Evolutionary conservation across 2,113 vertebrate genomes (phyloP).

Genomic region (Neoarius graeffei): DNA sequence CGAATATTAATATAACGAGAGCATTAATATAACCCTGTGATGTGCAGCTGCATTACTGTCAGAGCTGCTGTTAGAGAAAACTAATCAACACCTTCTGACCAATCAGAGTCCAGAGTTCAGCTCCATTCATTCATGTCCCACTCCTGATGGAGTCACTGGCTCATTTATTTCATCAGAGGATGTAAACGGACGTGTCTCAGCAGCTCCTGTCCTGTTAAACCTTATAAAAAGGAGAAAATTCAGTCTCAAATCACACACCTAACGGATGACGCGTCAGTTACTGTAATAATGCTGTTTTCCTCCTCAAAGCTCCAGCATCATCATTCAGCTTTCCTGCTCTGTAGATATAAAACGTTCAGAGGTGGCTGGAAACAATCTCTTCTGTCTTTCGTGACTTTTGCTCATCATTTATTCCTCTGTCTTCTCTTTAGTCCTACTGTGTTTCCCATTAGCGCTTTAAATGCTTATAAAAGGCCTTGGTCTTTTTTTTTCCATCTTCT

Average conservation of each 20-base stretch:
- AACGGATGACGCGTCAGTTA: neutral
- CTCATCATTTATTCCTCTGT: neutral
- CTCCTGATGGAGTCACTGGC: neutral
- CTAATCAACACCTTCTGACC: too few species aligned
- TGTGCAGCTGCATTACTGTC: neutral
- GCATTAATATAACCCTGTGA: too few species aligned
- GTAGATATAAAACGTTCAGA: neutral
- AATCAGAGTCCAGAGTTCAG: too few species aligned
- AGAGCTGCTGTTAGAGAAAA: neutral
- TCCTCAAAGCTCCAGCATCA: neutral
- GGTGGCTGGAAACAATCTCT: neutral
- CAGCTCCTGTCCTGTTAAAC: neutral
- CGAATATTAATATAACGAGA: neutral
- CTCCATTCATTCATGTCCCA: too few species aligned
- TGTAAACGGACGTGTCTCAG: neutral
- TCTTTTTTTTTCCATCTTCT: neutral
- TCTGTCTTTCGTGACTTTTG: neutral
- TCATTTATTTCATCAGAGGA: neutral
- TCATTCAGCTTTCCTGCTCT: neutral
- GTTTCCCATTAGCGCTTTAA: conserved; percentile 31
- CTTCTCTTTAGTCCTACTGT: neutral
- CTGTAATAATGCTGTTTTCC: neutral
- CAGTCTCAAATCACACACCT: too few species aligned
- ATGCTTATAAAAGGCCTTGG: neutral
- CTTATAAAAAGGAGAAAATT: neutral